A percentile compares a stretch with the other conserved stretches of the same genome.
phyloP scores from a whole-genome alignment of 2,888 invertebrate genomes.

The Ennomos erosarius region DNA sequence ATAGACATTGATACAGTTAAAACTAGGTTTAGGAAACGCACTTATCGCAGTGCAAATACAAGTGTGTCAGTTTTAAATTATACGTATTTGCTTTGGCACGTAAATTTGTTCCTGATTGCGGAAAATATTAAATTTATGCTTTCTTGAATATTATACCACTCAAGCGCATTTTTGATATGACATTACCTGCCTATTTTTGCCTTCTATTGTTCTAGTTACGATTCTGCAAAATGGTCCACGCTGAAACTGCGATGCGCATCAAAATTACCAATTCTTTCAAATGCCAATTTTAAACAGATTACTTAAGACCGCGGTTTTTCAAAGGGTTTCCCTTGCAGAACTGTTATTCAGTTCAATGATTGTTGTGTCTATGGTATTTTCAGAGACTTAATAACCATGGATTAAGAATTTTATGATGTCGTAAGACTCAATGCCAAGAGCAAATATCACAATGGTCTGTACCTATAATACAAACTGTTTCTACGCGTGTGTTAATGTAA shows the following conservation, averaged over 20 bases:
- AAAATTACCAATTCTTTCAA: too few species aligned
- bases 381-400: constrained; percentile 9
- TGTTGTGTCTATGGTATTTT: constrained; percentile 26
- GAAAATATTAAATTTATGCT: constrained; percentile 21
- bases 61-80: constrained; percentile 37
- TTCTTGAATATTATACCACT: background rate
- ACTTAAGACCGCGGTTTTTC: background rate
- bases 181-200: too few species aligned
- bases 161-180: too few species aligned
- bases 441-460: constrained; percentile 1
- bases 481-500: too few species aligned
- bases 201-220: too few species aligned
- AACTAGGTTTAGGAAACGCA: constrained; percentile 41
- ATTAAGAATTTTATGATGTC: background rate
- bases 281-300: background rate
- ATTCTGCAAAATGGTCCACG: too few species aligned
- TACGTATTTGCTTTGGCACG: constrained; percentile 38
- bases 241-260: too few species aligned
- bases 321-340: constrained; percentile 1
- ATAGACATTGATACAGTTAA: constrained; percentile 31
- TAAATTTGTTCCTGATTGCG: constrained; percentile 39
- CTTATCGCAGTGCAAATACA: constrained; percentile 42
- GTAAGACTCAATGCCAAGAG: constrained; percentile 14
- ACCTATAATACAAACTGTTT: too few species aligned
- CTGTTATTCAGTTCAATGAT: constrained; percentile 2